Conservation (phyloP, 2,113 vertebrate genomes). For the Meles meles region DNA sequence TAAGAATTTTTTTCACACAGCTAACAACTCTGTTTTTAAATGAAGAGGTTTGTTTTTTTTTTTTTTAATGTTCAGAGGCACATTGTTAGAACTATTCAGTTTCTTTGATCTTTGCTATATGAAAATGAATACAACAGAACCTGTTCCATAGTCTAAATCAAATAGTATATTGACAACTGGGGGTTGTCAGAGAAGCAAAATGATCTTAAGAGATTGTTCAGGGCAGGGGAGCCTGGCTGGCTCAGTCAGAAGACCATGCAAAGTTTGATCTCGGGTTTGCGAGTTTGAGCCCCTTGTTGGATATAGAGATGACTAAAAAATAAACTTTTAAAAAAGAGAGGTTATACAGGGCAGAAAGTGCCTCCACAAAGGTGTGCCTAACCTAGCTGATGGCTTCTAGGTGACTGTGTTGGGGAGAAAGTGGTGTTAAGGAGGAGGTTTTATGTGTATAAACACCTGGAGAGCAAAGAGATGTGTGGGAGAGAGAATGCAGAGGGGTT, state of each 20-base stretch:
- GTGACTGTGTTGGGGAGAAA: neutral
- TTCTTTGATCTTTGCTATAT: constrained; percentile 36
- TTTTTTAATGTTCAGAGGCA: neutral
- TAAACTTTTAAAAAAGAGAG: neutral
- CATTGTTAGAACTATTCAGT: constrained; percentile 5
- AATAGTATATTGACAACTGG: neutral
- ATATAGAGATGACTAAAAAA: neutral
- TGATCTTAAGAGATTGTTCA: neutral
- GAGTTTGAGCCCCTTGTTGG: neutral
- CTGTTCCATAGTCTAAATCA: neutral
- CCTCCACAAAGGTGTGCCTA: neutral
- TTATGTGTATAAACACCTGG: neutral
- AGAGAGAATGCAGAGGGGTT: neutral
- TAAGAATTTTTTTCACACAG: constrained; percentile 60
- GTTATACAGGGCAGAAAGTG: neutral
- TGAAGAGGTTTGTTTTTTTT: neutral
- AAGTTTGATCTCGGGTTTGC: neutral
- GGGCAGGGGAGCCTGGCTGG: neutral
- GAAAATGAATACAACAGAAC: constrained; percentile 60
- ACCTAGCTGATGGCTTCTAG: neutral
- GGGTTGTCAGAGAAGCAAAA: neutral
- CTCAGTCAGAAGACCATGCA: neutral
- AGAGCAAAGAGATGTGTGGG: neutral
- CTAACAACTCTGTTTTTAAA: constrained; percentile 63
- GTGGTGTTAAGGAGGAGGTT: neutral